These are phyloP conservation scores for Euphonia xanthogaster DNA, from an alignment of 2,797 vertebrate genomes.

Conservation along the genomic window DNA sequence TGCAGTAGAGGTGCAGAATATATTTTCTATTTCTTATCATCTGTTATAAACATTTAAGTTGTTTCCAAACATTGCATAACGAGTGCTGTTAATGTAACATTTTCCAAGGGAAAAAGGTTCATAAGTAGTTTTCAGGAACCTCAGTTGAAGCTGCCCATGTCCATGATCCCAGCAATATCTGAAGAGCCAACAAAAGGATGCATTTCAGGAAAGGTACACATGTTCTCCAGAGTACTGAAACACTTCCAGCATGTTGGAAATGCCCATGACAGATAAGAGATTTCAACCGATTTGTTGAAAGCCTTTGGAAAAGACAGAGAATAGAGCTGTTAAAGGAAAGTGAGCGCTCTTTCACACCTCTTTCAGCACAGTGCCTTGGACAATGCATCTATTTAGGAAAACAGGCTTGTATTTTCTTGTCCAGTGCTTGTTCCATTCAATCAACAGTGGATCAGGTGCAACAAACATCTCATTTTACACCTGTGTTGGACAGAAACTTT, in stretches of 20 bases:
- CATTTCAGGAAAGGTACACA: conserved; percentile 47
- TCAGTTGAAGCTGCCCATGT: background rate
- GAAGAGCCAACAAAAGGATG: background rate
- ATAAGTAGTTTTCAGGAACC: conserved; percentile 26
- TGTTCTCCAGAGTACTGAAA: conserved; percentile 2
- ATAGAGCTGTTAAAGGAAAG: background rate
- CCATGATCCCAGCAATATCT: background rate
- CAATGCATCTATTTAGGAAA: conserved; percentile 17
- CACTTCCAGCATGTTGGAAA: conserved; percentile 10
- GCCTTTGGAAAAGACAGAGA: background rate
- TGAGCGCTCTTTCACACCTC: background rate
- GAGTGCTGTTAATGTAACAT: background rate
- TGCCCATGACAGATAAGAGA: background rate
- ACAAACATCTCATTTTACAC: background rate
- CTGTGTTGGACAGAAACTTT: background rate
- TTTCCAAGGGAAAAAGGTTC: conserved; percentile 12
- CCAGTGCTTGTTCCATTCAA: background rate
- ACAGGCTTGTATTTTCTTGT: background rate
- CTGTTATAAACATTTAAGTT: conserved; percentile 24
- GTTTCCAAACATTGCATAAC: conserved; percentile 24
- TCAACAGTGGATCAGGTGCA: background rate
- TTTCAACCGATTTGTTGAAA: background rate
- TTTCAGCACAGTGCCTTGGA: background rate
- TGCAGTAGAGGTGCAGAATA: background rate
- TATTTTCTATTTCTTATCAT: background rate